Conservation (phyloP, 2,888 invertebrate genomes). For the Oscheius sp. region DNA sequence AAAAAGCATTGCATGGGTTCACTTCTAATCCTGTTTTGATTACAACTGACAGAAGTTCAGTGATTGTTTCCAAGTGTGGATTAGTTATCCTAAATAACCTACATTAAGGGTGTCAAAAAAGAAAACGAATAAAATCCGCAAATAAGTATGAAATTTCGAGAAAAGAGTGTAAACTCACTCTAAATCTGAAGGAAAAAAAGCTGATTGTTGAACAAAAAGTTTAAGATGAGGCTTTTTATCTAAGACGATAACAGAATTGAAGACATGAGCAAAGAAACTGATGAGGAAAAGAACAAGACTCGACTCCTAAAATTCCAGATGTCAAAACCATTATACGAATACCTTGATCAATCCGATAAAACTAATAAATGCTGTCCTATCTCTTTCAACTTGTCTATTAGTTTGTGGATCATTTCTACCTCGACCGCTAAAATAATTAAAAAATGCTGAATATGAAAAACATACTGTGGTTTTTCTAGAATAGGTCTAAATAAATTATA, state of each 20-base stretch:
- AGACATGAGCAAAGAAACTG: slow-evolving; percentile 35
- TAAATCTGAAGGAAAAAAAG: not conserved
- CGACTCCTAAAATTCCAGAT: not conserved
- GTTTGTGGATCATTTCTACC: slow-evolving; percentile 3
- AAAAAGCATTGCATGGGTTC: slow-evolving; percentile 28
- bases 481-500: not conserved
- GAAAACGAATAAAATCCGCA: not conserved
- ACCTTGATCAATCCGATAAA: slow-evolving; percentile 27
- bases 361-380: slow-evolving; percentile 24
- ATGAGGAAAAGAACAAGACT: slow-evolving; percentile 31
- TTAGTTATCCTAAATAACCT: not conserved
- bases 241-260: slow-evolving; percentile 18
- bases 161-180: slow-evolving; percentile 15
- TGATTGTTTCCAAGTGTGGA: slow-evolving; percentile 9
- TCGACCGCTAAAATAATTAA: not conserved
- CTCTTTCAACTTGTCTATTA: slow-evolving; percentile 11
- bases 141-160: not conserved
- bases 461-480: not conserved
- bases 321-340: not conserved
- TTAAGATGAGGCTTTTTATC: slow-evolving; percentile 24
- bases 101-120: not conserved
- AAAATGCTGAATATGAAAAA: not conserved
- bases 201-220: slow-evolving; percentile 20
- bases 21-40: slow-evolving; percentile 1
- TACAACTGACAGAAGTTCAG: slow-evolving; percentile 10